phyloP scores from a whole-genome alignment of 1,140 invertebrate genomes.

The Drosophila nannoptera region DNA sequence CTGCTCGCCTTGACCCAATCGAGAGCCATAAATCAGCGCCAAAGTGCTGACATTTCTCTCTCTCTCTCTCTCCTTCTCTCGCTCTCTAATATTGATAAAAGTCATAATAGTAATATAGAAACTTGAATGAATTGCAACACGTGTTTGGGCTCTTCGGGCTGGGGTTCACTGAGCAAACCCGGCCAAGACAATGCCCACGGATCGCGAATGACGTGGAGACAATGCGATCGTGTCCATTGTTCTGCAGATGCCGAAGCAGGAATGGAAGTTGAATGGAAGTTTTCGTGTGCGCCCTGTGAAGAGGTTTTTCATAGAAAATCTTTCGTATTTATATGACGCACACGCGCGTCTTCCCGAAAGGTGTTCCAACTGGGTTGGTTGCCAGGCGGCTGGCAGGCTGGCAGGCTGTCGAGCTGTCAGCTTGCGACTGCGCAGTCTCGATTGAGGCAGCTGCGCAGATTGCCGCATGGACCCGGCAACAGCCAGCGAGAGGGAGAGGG shows the following conservation, averaged over 20 bases:
- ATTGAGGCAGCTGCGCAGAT: conserved; percentile 55
- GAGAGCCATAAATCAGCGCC: conserved; percentile 64
- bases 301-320: conserved; percentile 68
- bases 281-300: conserved; percentile 55
- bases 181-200: conserved; percentile 34
- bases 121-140: conserved; percentile 75
- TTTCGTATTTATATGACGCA: conserved; percentile 61
- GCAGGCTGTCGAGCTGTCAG: conserved; percentile 1
- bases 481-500: neutral
- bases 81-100: conserved; percentile 34
- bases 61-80: neutral
- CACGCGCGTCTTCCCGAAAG: conserved; percentile 53
- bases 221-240: conserved; percentile 62
- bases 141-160: conserved; percentile 53
- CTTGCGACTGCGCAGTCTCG: conserved; percentile 36
- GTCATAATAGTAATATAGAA: conserved; percentile 1
- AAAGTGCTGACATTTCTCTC: conserved; percentile 53
- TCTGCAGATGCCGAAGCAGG: conserved; percentile 27
- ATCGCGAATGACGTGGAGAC: conserved; percentile 66
- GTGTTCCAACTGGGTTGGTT: conserved; percentile 36
- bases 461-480: conserved; percentile 44
- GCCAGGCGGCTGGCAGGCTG: conserved; percentile 4
- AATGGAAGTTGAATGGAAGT: conserved; percentile 58
- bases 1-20: conserved; percentile 66
- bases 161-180: conserved; percentile 61